These are phyloP conservation scores for Palythoa heliodiscus DNA, from an alignment of 92 coral and sea anemone species.

Conservation along the genomic window DNA sequence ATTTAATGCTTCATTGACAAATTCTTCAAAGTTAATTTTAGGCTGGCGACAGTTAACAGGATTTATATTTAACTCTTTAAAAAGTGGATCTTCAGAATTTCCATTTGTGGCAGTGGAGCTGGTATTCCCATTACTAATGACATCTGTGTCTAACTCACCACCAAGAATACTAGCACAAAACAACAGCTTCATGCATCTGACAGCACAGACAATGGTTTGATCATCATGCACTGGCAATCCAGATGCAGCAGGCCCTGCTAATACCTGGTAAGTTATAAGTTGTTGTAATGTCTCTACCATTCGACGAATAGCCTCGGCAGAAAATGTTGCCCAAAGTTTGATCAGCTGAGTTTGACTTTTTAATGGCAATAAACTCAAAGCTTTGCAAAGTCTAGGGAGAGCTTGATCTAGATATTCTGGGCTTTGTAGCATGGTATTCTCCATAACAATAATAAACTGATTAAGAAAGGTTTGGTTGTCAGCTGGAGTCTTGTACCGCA, in stretches of 20 bases:
- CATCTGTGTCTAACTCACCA: slow-evolving; percentile 59
- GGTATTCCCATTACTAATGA: slow-evolving; percentile 38
- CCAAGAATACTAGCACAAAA: slow-evolving; percentile 78
- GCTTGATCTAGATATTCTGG: slow-evolving; percentile 95
- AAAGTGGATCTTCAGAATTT: slow-evolving; percentile 60
- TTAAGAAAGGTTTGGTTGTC: slow-evolving; percentile 70
- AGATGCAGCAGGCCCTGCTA: slow-evolving; percentile 82
- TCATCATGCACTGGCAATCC: slow-evolving; percentile 82
- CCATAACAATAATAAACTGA: slow-evolving; percentile 88
- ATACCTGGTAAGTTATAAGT: slow-evolving; percentile 87
- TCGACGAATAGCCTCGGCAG: slow-evolving; percentile 68
- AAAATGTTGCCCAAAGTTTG: slow-evolving; percentile 73
- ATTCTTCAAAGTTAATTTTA: slow-evolving; percentile 65
- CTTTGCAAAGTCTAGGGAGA: slow-evolving; percentile 88
- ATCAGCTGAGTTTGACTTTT: slow-evolving; percentile 75
- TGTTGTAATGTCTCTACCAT: slow-evolving; percentile 94
- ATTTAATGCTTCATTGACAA: slow-evolving; percentile 84
- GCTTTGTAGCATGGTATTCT: slow-evolving; percentile 90
- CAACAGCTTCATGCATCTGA: slow-evolving; percentile 84
- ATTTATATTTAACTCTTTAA: slow-evolving; percentile 61
- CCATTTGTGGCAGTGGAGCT: slow-evolving; percentile 7
- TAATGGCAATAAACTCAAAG: slow-evolving; percentile 72
- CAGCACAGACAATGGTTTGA: slow-evolving; percentile 76
- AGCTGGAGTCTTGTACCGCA: slow-evolving; percentile 61
- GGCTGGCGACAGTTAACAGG: slow-evolving; percentile 73